phyloP scores from a whole-genome alignment of 1,140 invertebrate genomes.

The Drosophila busckii region DNA sequence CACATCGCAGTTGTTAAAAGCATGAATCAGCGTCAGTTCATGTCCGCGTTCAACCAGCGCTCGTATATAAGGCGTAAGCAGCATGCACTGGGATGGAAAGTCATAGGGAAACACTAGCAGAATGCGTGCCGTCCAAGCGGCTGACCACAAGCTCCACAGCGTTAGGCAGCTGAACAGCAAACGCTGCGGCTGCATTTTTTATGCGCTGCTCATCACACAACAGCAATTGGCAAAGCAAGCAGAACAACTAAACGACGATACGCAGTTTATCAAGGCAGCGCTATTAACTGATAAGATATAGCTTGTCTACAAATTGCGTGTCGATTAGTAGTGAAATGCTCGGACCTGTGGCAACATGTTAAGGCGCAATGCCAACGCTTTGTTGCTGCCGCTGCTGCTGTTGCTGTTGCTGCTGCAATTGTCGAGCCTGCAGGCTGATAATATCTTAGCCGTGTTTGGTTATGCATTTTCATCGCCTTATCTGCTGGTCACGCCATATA shows the following conservation, averaged over 20 bases:
- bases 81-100: conserved; percentile 28
- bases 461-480: conserved; percentile 28
- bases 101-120: conserved; percentile 38
- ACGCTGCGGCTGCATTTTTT: conserved; percentile 8
- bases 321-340: conserved; percentile 37
- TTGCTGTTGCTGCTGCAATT: background rate
- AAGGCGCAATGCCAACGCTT: conserved; percentile 1
- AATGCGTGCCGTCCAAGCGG: conserved; percentile 4
- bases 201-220: too few species aligned
- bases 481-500: conserved; percentile 29
- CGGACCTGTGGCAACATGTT: conserved; percentile 17
- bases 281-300: too few species aligned
- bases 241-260: too few species aligned
- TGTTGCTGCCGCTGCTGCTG: conserved; percentile 18
- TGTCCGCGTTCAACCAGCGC: conserved; percentile 39
- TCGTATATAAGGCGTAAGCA: conserved; percentile 35
- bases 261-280: too few species aligned
- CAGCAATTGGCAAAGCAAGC: too few species aligned
- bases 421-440: conserved; percentile 22
- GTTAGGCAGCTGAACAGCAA: background rate
- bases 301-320: too few species aligned
- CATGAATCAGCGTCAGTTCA: conserved; percentile 48
- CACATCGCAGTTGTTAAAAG: conserved; percentile 12
- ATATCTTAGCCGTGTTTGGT: conserved; percentile 53
- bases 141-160: background rate